Evolutionary conservation across 2,113 vertebrate species (phyloP).

Genomic region (Myocastor coypus): DNA sequence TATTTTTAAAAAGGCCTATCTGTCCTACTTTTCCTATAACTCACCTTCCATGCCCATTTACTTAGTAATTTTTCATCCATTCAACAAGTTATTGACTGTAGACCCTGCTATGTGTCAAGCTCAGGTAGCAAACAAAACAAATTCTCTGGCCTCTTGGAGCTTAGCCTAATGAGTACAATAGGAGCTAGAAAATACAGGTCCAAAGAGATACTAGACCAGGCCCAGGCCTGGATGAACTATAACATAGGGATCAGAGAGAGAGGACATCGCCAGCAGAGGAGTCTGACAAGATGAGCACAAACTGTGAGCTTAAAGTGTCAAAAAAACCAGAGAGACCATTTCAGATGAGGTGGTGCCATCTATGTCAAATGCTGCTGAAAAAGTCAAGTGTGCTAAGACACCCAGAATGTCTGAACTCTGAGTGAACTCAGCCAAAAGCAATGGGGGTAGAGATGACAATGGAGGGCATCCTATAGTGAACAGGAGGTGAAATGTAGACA

Average conservation of each 20-base stretch:
- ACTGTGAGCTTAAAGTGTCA: background rate
- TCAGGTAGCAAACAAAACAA: background rate
- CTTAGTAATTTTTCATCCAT: background rate
- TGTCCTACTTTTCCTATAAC: background rate
- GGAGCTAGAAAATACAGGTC: background rate
- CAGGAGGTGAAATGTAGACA: background rate
- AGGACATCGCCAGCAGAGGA: background rate
- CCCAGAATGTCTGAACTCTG: background rate
- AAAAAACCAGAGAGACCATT: background rate
- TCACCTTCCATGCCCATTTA: background rate
- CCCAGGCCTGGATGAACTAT: background rate
- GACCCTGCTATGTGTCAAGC: background rate
- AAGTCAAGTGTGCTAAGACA: background rate
- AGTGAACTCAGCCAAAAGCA: background rate
- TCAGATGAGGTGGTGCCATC: background rate
- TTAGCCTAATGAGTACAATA: background rate
- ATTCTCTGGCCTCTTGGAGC: background rate
- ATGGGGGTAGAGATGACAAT: background rate
- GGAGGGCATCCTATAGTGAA: background rate
- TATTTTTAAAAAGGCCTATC: background rate
- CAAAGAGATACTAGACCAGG: background rate
- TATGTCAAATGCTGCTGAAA: background rate
- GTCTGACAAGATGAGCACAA: background rate
- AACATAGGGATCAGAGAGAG: background rate
- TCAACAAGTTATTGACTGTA: background rate